Conservation (phyloP, 2,888 invertebrate genomes). For the Brachypterus glaber region DNA sequence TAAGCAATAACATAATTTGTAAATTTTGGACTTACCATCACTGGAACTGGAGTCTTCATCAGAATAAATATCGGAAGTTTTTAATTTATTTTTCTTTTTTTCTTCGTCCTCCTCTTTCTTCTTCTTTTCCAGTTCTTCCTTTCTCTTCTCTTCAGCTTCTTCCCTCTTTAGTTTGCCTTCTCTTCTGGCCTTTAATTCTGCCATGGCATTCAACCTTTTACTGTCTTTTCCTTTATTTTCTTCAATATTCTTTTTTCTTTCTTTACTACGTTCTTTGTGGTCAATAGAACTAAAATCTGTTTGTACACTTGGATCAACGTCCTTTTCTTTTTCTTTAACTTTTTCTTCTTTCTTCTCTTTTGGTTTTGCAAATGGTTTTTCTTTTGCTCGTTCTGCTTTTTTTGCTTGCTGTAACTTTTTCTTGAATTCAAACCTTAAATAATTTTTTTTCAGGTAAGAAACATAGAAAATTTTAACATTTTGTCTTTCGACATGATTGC, state of each 20-base stretch:
- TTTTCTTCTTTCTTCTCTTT: conserved; percentile 67
- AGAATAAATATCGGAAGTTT: conserved; percentile 93
- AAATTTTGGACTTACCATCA: conserved; percentile 53
- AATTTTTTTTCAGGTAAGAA: too few relatives aligned
- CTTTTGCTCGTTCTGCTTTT: conserved; percentile 60
- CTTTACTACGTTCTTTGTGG: conserved; percentile 71
- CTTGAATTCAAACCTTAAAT: conserved; percentile 81
- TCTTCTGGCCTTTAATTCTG: conserved; percentile 76
- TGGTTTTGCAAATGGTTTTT: conserved; percentile 55
- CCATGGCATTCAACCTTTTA: conserved; percentile 89
- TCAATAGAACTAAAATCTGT: conserved; percentile 46
- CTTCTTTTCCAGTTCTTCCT: conserved; percentile 48
- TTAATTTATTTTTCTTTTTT: conserved; percentile 69
- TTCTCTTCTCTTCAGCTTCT: conserved; percentile 53
- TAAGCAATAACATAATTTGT: too few relatives aligned
- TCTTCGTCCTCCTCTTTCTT: conserved; percentile 51
- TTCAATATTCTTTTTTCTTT: conserved; percentile 84
- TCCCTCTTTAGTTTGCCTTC: conserved; percentile 68
- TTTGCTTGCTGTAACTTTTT: conserved; percentile 80
- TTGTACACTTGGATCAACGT: conserved; percentile 37
- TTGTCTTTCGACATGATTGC: too few relatives aligned
- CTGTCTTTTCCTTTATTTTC: conserved; percentile 69
- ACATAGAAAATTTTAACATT: too few relatives aligned
- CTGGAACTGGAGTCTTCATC: conserved; percentile 59
- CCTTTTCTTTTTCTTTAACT: conserved; percentile 63